Conservation (phyloP, 2,797 vertebrate genomes). For the Danionella dracula region DNA sequence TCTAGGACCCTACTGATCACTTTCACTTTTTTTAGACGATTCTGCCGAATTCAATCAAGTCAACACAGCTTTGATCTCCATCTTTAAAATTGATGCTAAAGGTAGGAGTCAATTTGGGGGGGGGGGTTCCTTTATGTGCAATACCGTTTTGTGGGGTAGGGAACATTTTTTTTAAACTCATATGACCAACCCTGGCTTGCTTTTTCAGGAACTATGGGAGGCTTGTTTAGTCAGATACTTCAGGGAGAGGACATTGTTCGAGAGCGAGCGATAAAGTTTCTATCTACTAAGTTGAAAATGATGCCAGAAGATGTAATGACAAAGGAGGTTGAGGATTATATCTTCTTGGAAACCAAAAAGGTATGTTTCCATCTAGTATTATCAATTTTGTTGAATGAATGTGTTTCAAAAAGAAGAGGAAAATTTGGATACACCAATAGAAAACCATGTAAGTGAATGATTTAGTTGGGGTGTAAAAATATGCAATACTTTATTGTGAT, state of each 20-base stretch:
- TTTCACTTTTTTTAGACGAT: conserved; percentile 74
- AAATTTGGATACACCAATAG: too few species aligned
- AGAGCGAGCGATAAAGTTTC: conserved; percentile 93
- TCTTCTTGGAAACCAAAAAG: conserved; percentile 91
- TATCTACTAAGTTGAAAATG: conserved; percentile 86
- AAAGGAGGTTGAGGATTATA: conserved; percentile 92
- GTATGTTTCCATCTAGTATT: too few species aligned
- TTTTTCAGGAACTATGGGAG: conserved; percentile 85
- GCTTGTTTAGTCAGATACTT: conserved; percentile 94
- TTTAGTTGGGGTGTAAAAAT: too few species aligned
- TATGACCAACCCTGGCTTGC: background rate
- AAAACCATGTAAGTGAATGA: too few species aligned
- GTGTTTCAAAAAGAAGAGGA: too few species aligned
- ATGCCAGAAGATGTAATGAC: conserved; percentile 90
- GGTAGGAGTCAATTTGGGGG: conserved; percentile 62
- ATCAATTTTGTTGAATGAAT: too few species aligned
- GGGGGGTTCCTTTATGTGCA: background rate
- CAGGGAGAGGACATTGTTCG: conserved; percentile 96
- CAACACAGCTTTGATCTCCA: conserved; percentile 88
- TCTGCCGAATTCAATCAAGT: conserved; percentile 97
- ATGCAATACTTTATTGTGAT: too few species aligned
- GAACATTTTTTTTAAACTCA: background rate
- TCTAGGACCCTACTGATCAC: too few species aligned
- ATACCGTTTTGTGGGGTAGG: background rate
- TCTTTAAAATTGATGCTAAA: conserved; percentile 97